Evolutionary conservation across 1,140 invertebrate genomes (phyloP).

Genomic region (Calosoma granatense): DNA sequence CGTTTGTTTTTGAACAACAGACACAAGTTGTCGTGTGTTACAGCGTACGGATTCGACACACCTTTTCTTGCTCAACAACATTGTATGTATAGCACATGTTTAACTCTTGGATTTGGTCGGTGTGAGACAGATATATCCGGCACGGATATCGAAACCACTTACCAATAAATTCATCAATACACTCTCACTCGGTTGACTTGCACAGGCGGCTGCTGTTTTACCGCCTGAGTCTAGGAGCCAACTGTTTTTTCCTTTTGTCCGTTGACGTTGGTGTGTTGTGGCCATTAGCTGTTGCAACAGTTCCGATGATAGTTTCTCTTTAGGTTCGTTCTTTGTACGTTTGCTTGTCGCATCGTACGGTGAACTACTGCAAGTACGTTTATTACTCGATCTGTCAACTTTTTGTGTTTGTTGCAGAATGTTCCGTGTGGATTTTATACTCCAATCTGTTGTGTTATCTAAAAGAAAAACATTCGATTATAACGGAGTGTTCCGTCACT

Average conservation of each 20-base stretch:
- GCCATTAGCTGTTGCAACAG: constrained; percentile 42
- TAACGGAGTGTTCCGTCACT: no score
- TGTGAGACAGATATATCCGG: constrained; percentile 76
- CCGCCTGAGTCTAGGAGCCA: constrained; percentile 28
- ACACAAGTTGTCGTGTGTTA: no score
- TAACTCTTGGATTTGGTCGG: constrained; percentile 40
- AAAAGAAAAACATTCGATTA: background rate
- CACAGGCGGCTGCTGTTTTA: constrained; percentile 27
- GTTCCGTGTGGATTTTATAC: background rate
- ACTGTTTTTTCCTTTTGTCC: constrained; percentile 25
- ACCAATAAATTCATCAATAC: constrained; percentile 86
- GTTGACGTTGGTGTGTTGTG: constrained; percentile 29
- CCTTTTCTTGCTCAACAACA: no score
- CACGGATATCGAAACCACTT: constrained; percentile 83
- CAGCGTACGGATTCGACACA: no score
- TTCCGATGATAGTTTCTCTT: constrained; percentile 34
- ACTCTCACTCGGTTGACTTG: constrained; percentile 48
- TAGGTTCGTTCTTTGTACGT: constrained; percentile 26
- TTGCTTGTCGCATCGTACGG: constrained; percentile 24
- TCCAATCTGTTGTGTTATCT: constrained; percentile 4
- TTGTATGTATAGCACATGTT: no score
- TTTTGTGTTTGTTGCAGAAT: background rate
- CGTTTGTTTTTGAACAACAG: background rate
- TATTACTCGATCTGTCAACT: constrained; percentile 15
- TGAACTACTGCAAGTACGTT: constrained; percentile 23